These are phyloP conservation scores for Drosophila miranda DNA, from an alignment of 1,140 invertebrate species.

Conservation along the genomic window DNA sequence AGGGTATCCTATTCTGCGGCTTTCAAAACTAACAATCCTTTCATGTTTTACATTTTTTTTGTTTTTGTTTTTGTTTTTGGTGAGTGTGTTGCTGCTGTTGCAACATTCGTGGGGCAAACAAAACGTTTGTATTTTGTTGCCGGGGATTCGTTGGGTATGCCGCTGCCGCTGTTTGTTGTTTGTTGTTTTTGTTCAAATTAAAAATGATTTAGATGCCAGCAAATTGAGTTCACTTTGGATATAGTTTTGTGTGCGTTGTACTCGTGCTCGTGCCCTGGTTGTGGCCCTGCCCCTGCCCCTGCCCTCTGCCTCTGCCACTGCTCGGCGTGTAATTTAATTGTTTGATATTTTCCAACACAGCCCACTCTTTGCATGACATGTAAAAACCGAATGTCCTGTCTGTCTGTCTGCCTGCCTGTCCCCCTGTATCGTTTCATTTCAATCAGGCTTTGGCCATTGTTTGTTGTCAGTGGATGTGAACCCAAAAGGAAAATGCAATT, in stretches of 20 bases:
- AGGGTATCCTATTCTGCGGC: too few relatives aligned
- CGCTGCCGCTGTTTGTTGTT: not conserved
- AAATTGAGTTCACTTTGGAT: slow-evolving; percentile 72
- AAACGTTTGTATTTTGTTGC: slow-evolving; percentile 39
- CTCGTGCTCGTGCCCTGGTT: slow-evolving; percentile 15
- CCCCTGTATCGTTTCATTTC: slow-evolving; percentile 46
- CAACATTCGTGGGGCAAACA: slow-evolving; percentile 32
- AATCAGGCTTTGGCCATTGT: slow-evolving; percentile 48
- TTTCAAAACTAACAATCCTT: too few relatives aligned
- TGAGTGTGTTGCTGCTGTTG: slow-evolving; percentile 9
- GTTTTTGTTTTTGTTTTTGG: not conserved
- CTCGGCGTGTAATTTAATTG: slow-evolving; percentile 69
- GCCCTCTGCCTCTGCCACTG: slow-evolving; percentile 20
- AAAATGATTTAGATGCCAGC: slow-evolving; percentile 78
- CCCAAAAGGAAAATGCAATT: slow-evolving; percentile 44
- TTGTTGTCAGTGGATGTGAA: slow-evolving; percentile 29
- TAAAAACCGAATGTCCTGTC: not conserved
- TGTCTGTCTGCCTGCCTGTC: not conserved
- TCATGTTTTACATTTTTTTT: slow-evolving; percentile 11
- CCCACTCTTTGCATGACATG: not conserved
- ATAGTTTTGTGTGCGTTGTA: slow-evolving; percentile 36
- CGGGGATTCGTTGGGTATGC: too few relatives aligned
- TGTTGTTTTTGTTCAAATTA: slow-evolving; percentile 68
- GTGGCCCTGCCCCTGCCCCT: too few relatives aligned
- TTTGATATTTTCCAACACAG: slow-evolving; percentile 62